A percentile compares a stretch with the other conserved stretches of the same genome.
These are phyloP conservation scores for Itoplectis maculator DNA, from an alignment of 2,888 invertebrate species.

Conservation along the genomic window DNA sequence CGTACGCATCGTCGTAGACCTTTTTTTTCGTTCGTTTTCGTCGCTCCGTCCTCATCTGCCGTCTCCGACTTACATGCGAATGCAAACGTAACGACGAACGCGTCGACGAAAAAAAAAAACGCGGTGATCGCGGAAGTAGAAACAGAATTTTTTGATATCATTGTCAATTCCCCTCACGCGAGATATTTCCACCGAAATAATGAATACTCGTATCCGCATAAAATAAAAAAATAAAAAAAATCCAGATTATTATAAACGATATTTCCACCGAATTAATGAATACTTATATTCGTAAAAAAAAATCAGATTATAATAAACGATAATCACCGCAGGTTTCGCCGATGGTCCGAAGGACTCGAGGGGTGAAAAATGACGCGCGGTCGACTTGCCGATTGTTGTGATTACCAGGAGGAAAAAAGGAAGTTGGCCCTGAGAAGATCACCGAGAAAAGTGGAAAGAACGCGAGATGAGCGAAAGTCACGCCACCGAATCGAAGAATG, in stretches of 20 bases:
- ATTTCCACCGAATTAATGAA: too few relatives aligned
- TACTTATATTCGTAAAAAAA: too few relatives aligned
- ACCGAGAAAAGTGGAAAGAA: constrained; percentile 23
- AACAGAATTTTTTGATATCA: constrained; percentile 13
- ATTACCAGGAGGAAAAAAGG: constrained; percentile 46
- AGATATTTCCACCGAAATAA: constrained; percentile 9
- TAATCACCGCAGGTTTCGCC: neutral
- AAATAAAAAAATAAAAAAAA: too few relatives aligned
- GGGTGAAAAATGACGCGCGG: constrained; percentile 48
- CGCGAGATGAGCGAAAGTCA: neutral
- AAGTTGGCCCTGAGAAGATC: constrained; percentile 46
- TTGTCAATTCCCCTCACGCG: constrained; percentile 30
- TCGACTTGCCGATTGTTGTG: constrained; percentile 61
- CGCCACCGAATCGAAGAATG: constrained; percentile 47
- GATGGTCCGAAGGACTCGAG: neutral
- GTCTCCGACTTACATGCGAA: neutral
- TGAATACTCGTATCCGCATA: constrained; percentile 13
- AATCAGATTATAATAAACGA: neutral
- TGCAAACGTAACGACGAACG: too few relatives aligned
- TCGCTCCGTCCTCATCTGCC: neutral
- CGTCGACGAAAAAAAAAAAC: constrained; percentile 15
- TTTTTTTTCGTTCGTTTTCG: too few relatives aligned
- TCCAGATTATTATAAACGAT: neutral
- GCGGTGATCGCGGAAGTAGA: constrained; percentile 23
- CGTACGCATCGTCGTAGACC: neutral